Evolutionary conservation across 2,113 vertebrate species (phyloP), one percentile per base, ranked within the genome.

Genomic region (Alligator sinensis): DNA sequence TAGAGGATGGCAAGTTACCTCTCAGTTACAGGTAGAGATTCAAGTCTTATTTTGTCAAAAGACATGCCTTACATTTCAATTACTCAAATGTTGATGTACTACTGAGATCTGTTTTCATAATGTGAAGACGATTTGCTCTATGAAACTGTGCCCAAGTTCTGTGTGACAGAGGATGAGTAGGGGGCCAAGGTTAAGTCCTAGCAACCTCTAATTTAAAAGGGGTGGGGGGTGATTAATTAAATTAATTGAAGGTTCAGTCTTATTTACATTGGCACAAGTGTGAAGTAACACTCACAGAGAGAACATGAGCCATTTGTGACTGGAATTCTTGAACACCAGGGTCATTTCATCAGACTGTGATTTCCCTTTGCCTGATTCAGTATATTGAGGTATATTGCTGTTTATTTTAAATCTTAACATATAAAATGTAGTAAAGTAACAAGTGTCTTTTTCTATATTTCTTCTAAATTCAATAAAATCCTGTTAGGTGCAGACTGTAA

Each of bases 1-100:
- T 93, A 76, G 54, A 93, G 75, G 38, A 15, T 18, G 58, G 47
- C 59, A 92, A 92, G 91, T 66, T 82, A 27, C 60, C 77, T 92
- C 12, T 18, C 58, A 57, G 22, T 25, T 91, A 61, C 83, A 88
- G 91, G 91, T 28, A 91, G 90, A 64, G 59, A 83, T 74, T 60
- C 74, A 84, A 38, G 66, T 25, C 84, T 77, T 82, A 63, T 89
- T 80, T 10, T 30, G 12, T 13, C 22, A 83, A 76, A 91, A 47
- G 47, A 47, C 47, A 47, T 7, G 47, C 9, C 47, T 47, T 47
- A 47, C 47, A 47, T 47, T 47, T 47, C 47, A 47, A 47, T 47
- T 47, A 47, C 47, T 47, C 7, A 47, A 47, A 47, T 47, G 47
- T 47, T 47, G 47, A 9, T 47, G 47, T 9, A 47, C 47, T 47